These are phyloP conservation scores for Tubulanus polymorphus DNA, from an alignment of 2,888 invertebrate genomes.

Conservation along the genomic window DNA sequence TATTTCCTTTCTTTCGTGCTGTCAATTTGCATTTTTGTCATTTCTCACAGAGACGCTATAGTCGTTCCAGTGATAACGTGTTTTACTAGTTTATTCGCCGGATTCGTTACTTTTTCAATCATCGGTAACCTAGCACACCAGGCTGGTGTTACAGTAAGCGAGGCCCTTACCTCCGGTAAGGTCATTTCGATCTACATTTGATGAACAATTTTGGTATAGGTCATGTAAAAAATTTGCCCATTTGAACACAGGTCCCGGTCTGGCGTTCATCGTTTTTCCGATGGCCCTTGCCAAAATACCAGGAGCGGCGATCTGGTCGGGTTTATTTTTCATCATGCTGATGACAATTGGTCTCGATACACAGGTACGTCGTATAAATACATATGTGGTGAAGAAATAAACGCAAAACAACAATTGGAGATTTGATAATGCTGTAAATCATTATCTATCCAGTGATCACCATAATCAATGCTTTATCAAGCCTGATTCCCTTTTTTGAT, in stretches of 20 bases:
- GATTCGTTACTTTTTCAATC: conserved; percentile 31
- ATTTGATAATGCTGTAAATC: too few species aligned
- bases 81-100: conserved; percentile 29
- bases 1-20: too few species aligned
- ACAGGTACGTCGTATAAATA: conserved; percentile 23
- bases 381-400: too few species aligned
- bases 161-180: conserved; percentile 25
- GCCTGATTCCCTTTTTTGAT: too few species aligned
- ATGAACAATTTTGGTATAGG: too few species aligned
- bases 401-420: too few species aligned
- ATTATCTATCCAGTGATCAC: too few species aligned
- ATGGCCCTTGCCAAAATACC: conserved; percentile 28
- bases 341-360: conserved; percentile 26
- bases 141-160: conserved; percentile 14
- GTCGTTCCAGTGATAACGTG: conserved; percentile 28
- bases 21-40: too few species aligned
- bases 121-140: conserved; percentile 32
- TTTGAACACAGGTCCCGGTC: conserved; percentile 30
- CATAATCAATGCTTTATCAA: too few species aligned
- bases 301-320: conserved; percentile 23
- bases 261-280: conserved; percentile 33
- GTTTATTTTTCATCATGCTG: conserved; percentile 28
- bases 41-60: conserved; percentile 26
- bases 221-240: too few species aligned
- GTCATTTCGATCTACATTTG: too few species aligned